Percentiles rank a stretch among this genome's conserved stretches.
phyloP scores from a whole-genome alignment of 2,888 invertebrate species.

The Girardia tigrina region DNA sequence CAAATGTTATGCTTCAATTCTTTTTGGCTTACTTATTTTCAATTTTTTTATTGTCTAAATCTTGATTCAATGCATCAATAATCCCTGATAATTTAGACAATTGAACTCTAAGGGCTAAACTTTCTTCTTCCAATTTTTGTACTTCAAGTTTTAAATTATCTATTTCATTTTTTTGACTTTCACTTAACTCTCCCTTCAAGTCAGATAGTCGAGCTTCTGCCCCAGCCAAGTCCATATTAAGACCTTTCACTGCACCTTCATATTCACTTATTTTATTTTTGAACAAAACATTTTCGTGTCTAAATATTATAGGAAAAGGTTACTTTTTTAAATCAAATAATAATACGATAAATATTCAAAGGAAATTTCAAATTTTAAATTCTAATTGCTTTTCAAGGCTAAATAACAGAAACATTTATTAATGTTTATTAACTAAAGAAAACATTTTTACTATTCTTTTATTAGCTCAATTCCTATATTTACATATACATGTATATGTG shows the following conservation, averaged over 20 bases:
- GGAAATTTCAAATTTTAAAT: too few species aligned
- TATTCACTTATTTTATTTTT: conserved; percentile 45
- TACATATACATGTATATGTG: too few species aligned
- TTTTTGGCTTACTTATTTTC: neutral
- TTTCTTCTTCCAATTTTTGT: conserved; percentile 42
- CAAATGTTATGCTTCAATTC: neutral
- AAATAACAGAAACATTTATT: too few species aligned
- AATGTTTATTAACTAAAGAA: too few species aligned
- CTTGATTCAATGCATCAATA: conserved; percentile 40
- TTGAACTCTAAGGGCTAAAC: conserved; percentile 45
- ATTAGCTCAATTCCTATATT: too few species aligned
- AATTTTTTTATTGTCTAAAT: neutral
- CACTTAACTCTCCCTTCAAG: conserved; percentile 49
- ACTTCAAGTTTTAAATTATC: conserved; percentile 43
- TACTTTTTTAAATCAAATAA: too few species aligned
- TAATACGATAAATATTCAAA: too few species aligned
- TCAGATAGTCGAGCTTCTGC: conserved; percentile 48
- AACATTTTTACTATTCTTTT: too few species aligned
- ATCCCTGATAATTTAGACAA: conserved; percentile 48
- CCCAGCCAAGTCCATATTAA: conserved; percentile 46
- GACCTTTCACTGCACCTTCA: conserved; percentile 45
- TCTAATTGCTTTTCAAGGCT: too few species aligned
- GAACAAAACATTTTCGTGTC: conserved; percentile 45
- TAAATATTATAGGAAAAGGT: too few species aligned
- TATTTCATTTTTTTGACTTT: conserved; percentile 47